phyloP scores from a whole-genome alignment of 2,113 vertebrate genomes.

The Zosterops japonicus region DNA sequence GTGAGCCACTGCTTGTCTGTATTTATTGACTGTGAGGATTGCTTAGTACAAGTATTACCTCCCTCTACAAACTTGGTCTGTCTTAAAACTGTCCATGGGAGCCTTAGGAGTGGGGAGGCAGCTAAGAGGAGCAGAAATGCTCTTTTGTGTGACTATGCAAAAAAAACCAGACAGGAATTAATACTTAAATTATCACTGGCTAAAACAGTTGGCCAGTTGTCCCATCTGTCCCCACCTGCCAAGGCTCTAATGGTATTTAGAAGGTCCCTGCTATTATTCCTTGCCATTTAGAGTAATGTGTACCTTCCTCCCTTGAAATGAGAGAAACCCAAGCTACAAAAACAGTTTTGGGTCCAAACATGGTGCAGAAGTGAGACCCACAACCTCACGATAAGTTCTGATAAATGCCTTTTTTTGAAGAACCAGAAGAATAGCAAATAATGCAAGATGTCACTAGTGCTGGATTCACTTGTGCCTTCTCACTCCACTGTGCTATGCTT shows the following conservation, averaged over 20 bases:
- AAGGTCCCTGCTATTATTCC: not conserved
- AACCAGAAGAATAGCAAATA: not conserved
- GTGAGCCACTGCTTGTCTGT: not conserved
- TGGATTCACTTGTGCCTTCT: not conserved
- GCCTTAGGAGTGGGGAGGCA: not conserved
- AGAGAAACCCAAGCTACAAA: not conserved
- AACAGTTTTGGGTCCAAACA: not conserved
- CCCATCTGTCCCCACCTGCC: fast-evolving
- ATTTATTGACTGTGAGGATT: not conserved
- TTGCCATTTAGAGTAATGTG: not conserved
- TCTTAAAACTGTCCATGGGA: not conserved
- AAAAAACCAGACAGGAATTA: fast-evolving
- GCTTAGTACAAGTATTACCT: not conserved
- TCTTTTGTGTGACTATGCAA: not conserved
- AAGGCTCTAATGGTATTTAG: not conserved
- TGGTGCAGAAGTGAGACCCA: not conserved
- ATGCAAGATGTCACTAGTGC: not conserved
- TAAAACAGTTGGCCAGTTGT: not conserved
- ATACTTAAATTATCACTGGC: not conserved
- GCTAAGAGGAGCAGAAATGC: not conserved
- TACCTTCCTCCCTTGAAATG: not conserved
- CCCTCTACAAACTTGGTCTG: not conserved
- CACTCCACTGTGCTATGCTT: not conserved
- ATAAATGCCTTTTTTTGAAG: not conserved
- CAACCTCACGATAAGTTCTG: not conserved